These are phyloP conservation scores for Hiodon tergisus DNA, from an alignment of 2,113 vertebrate species.

Conservation along the genomic window DNA sequence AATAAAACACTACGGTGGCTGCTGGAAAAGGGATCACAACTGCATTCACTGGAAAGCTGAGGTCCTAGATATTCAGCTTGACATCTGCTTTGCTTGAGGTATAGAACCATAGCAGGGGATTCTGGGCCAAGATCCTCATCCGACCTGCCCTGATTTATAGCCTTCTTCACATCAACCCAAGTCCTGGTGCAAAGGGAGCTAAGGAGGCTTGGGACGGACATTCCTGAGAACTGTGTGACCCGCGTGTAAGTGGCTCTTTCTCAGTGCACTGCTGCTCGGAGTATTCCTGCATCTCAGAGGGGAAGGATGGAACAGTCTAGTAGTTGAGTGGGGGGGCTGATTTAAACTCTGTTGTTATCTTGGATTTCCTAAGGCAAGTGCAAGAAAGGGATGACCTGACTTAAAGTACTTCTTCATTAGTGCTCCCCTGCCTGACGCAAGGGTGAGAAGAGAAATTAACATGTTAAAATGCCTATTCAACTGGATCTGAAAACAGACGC, in stretches of 20 bases:
- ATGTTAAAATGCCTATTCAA: not conserved
- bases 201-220: conserved; percentile 48
- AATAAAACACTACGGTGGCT: not conserved
- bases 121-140: conserved; percentile 35
- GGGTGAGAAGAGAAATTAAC: not conserved
- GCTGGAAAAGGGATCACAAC: too few relatives aligned
- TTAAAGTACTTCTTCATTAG: not conserved
- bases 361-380: conserved; percentile 27
- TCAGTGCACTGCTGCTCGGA: conserved; percentile 59
- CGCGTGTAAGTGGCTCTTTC: conserved; percentile 56
- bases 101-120: conserved; percentile 11
- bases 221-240: conserved; percentile 46
- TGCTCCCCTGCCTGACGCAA: not conserved
- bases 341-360: not conserved
- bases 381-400: conserved; percentile 15
- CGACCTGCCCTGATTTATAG: conserved; percentile 49
- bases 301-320: conserved; percentile 24
- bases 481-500: not conserved
- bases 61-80: not conserved
- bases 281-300: conserved; percentile 54
- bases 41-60: not conserved
- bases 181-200: conserved; percentile 62
- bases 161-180: conserved; percentile 55
- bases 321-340: too few relatives aligned
- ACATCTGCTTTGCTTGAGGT: not conserved